Base-by-base conservation (phyloP, 92 coral and sea anemone species). In the Metridium senile region DNA sequence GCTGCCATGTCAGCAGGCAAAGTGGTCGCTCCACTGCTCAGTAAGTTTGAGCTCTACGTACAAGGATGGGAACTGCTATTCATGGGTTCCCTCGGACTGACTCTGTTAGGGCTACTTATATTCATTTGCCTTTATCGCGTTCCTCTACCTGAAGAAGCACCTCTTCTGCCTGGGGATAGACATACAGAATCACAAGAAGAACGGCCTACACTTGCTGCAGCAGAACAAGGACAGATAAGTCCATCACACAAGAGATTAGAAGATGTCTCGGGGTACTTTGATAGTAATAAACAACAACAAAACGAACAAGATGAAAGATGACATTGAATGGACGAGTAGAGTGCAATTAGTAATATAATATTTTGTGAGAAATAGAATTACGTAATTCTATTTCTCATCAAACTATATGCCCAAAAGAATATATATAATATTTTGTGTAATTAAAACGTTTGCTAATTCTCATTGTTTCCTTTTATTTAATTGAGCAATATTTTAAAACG, bases 11-110 rank as follows among this genome's bases (percentile, higher is more conserved):
- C 87, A 10, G 39, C 73, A 0, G 93, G 93, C 1, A 88, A 88
- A 66, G 93, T 88, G 34, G 49, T 88, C 26, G 93, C 93, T 3
- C 93, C 93, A 0, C 84, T 88, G 9, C 74, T 88, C 30, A 74
- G 81, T 43, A 88, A 67, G 58, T 83, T 83, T 1, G 89, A 84
- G 86, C 47, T 80, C 1, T 51, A 26, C 8, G 77, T 81, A 19
- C 92, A 88, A 56, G 93, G 93, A 13, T 88, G 93, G 93, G 87
- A 88, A 30, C 61, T 85, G 21, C 76, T 88, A 0, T 88, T 88
- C 75, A 71, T 71, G 63, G 87, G 80, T 1, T 35, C 93, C 18
- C 73, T 56, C 17, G 75, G 70, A 13, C 25, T 88, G 13, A 79
- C 87, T 10, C 62, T 74, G 2, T 18, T 84, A 13, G 89, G 87